Percentiles rank a stretch among this genome's conserved stretches.
phyloP scores from a whole-genome alignment of 2,113 vertebrate species.

The Tenebrosternarchus preto region DNA sequence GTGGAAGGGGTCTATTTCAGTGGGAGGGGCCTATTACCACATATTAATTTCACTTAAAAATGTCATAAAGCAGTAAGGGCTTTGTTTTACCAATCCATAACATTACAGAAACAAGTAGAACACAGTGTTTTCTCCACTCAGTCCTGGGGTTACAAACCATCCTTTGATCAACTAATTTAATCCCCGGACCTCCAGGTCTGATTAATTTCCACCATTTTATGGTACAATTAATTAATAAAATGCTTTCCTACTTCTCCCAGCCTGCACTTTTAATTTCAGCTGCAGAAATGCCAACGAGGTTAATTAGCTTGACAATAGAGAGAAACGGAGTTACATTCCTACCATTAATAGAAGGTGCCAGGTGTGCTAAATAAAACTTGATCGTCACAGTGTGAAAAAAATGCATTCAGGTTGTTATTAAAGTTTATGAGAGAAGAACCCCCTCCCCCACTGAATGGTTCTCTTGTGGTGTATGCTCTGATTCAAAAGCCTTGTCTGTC shows the following conservation, averaged over 20 bases:
- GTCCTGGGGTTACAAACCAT: slow-evolving; percentile 46
- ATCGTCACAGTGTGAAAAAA: slow-evolving; percentile 33
- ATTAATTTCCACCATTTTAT: slow-evolving; percentile 50
- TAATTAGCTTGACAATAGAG: slow-evolving; percentile 58
- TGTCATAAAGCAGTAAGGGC: slow-evolving; percentile 23
- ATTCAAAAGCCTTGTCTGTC: slow-evolving; percentile 59
- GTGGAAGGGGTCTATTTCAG: no score
- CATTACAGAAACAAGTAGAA: slow-evolving; percentile 4
- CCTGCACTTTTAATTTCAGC: slow-evolving; percentile 55
- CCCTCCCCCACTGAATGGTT: slow-evolving; percentile 48
- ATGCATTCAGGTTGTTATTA: slow-evolving; percentile 45
- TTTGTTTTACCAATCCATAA: slow-evolving; percentile 34
- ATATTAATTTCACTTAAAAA: slow-evolving; percentile 42
- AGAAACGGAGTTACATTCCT: slow-evolving; percentile 31
- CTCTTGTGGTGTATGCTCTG: slow-evolving; percentile 44
- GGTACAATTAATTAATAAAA: slow-evolving; percentile 56
- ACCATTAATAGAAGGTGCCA: slow-evolving; percentile 42
- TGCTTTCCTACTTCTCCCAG: slow-evolving; percentile 50
- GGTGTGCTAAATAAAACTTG: slow-evolving; percentile 23
- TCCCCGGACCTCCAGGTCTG: slow-evolving; percentile 48
- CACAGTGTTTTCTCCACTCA: slow-evolving; percentile 16
- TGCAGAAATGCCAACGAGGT: slow-evolving; percentile 50
- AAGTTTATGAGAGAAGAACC: slow-evolving; percentile 56
- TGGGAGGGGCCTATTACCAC: slow-evolving; percentile 11
- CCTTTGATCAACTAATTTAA: slow-evolving; percentile 55